Percentiles rank a stretch among this genome's conserved stretches.
Evolutionary conservation across 2,888 invertebrate genomes (phyloP).

Genomic region (Erebia palarica): DNA sequence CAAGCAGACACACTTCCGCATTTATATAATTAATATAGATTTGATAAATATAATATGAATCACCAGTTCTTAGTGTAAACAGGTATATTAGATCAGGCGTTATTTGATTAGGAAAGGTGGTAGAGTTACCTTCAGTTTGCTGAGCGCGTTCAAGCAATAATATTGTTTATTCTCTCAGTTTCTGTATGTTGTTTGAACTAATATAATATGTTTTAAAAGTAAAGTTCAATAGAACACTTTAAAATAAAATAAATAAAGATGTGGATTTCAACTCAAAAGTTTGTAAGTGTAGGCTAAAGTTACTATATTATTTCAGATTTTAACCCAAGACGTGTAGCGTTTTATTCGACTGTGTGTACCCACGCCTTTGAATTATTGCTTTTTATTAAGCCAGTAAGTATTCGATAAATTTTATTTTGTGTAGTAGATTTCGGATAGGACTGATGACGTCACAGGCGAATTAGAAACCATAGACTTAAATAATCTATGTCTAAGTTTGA

Average conservation of each 20-base stretch:
- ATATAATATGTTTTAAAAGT: not conserved
- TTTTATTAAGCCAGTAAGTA: not conserved
- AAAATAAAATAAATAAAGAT: too few species aligned
- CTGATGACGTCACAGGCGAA: too few species aligned
- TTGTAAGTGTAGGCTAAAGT: not conserved
- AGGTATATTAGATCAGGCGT: conserved; percentile 62
- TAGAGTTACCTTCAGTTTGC: conserved; percentile 55
- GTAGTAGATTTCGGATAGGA: too few species aligned
- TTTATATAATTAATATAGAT: too few species aligned
- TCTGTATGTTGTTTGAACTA: not conserved
- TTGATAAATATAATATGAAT: too few species aligned
- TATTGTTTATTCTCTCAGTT: not conserved
- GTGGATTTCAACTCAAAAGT: not conserved
- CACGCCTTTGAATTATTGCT: not conserved
- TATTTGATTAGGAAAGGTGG: conserved; percentile 46
- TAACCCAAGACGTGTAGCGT: not conserved
- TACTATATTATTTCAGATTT: not conserved
- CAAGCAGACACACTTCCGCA: too few species aligned
- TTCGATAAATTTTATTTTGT: not conserved
- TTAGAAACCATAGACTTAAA: too few species aligned
- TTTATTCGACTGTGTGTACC: not conserved
- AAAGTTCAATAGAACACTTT: not conserved
- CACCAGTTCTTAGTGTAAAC: conserved; percentile 27
- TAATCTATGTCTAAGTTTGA: too few species aligned
- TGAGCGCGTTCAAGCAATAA: conserved; percentile 9